Base-by-base conservation (phyloP, 2,888 invertebrate species). In the Elysia crispata region DNA sequence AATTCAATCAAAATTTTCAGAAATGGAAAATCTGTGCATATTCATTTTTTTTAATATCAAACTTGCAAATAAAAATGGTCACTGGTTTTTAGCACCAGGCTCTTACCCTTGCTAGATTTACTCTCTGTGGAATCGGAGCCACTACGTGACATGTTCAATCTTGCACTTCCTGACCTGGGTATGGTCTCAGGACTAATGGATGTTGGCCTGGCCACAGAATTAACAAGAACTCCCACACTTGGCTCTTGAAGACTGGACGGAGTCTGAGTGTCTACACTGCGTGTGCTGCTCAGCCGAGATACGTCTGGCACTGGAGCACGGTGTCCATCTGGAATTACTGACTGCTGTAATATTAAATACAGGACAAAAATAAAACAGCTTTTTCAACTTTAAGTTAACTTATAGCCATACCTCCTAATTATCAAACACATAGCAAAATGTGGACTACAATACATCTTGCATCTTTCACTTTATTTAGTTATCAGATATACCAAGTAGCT, bases 221-320 rank as follows among this genome's bases (percentile, higher is more conserved):
- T 18, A 20, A 62, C 23, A 23, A 49, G 69, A 33, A 57, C n/a
- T 28, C 82, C 81, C 8, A 80, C 77, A 54, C 82, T 84, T n/a
- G 79, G 80, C 11, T 84, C 83, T 69, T 86, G 80, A 73, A 83
- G 85, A 6, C 89, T 89, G 82, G 95, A 95, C 30, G 96, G 96
- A 20, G 97, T 96, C 93, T 96, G 97, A 20, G 97, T 96, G 92
- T 96, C 95, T 81, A 96, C 95, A 80, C 95, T 96, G 82, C 96
- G 94, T 74, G 94, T 94, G 67, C 86, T 86, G 83, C 86, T 87
- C 30, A 93, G 93, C 25, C 85, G 82, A 84, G 95, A 93, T 25
- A 86, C 70, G 89, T 96, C 96, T 6, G 96, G 95, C 81, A 96
- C 93, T 3, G 97, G 97, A 18, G 96, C 96, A 83, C 96, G 94